Conservation (phyloP, 35 echinoderm and acorn worm species). For the Patiria miniata region DNA sequence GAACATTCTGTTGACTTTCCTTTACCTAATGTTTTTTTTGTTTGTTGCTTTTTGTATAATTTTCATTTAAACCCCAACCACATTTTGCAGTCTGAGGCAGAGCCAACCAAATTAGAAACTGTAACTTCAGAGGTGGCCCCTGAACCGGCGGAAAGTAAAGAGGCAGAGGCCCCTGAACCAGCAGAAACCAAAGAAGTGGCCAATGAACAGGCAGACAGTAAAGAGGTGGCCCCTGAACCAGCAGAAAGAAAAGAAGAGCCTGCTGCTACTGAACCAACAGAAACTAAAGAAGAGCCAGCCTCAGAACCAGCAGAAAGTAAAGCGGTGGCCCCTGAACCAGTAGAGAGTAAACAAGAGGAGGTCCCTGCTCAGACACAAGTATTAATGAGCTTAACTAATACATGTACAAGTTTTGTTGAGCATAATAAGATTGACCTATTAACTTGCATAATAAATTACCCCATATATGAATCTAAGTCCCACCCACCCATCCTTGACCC, state of each 20-base stretch:
- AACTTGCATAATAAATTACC: too few relatives aligned
- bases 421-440: too few relatives aligned
- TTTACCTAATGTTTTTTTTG: too few relatives aligned
- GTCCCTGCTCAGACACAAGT: not conserved
- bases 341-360: slow-evolving; percentile 2
- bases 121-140: slow-evolving; percentile 23
- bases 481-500: too few relatives aligned
- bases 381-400: too few relatives aligned
- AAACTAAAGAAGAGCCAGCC: slow-evolving; percentile 13
- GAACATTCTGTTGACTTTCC: too few relatives aligned
- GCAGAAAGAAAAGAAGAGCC: slow-evolving; percentile 8
- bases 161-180: slow-evolving; percentile 21
- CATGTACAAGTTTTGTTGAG: too few relatives aligned
- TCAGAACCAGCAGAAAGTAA: slow-evolving; percentile 18
- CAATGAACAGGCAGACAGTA: slow-evolving; percentile 27
- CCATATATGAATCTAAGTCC: too few relatives aligned
- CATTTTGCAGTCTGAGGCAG: not conserved
- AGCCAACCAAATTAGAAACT: not conserved
- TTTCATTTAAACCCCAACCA: not conserved
- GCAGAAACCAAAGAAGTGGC: slow-evolving; percentile 27
- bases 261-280: slow-evolving; percentile 15
- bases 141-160: slow-evolving; percentile 28
- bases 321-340: slow-evolving; percentile 13
- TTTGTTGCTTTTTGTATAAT: too few relatives aligned
- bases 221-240: slow-evolving; percentile 30